A percentile compares a stretch with the other conserved stretches of the same genome.
These are phyloP conservation scores for Papilio gigon DNA, from an alignment of 2,888 invertebrate genomes.

Conservation along the genomic window DNA sequence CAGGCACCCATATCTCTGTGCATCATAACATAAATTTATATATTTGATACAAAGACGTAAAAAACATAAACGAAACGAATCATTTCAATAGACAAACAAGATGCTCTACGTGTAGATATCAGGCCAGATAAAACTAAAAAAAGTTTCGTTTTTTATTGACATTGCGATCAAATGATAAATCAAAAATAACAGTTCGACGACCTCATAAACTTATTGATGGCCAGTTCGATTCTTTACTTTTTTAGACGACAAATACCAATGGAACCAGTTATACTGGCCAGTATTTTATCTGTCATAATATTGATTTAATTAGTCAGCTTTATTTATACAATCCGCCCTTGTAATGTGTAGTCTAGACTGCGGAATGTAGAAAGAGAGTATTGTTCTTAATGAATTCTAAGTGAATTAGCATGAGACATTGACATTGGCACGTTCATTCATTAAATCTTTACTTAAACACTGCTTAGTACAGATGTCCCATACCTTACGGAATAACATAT, in stretches of 20 bases:
- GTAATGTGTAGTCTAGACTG: constrained; percentile 31
- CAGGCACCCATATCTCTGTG: no score
- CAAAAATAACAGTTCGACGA: constrained; percentile 26
- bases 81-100: not conserved
- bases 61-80: not conserved
- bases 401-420: not conserved
- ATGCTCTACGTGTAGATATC: not conserved
- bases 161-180: constrained; percentile 13
- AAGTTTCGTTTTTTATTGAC: constrained; percentile 3
- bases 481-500: no score
- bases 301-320: constrained; percentile 17
- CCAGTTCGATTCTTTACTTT: constrained; percentile 17
- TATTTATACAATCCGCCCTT: constrained; percentile 22
- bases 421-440: not conserved
- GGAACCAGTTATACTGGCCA: constrained; percentile 9
- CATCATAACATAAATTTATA: no score
- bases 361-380: constrained; percentile 15
- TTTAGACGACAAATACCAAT: constrained; percentile 6
- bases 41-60: no score
- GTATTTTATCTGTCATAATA: constrained; percentile 19
- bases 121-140: not conserved
- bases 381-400: constrained; percentile 24
- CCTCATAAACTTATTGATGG: constrained; percentile 28
- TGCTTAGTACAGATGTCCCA: no score
- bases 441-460: not conserved